Base-by-base conservation (phyloP, 2,888 invertebrate species). In the Hirtodrosophila trivittata region DNA sequence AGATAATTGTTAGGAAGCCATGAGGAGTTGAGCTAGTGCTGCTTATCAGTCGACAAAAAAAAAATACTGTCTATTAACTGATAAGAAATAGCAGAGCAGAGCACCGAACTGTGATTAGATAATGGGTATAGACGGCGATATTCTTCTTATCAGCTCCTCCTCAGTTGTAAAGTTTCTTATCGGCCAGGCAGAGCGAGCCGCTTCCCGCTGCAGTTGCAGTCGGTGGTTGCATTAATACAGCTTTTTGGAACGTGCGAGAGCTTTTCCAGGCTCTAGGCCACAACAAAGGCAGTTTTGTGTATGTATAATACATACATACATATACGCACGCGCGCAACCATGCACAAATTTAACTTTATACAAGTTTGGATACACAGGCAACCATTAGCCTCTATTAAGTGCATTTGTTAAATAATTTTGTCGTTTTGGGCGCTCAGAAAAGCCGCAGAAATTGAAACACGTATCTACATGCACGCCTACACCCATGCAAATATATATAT, bases 41-140 rank as follows among this genome's bases (percentile, higher is more conserved):
- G 56, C 54, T 71, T 71, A 71, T 71, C 70, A 71, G 55, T 67
- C 39, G 46, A 47, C 7, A 28, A 32, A 30, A 39, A 39, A 41
- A 25, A 39, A 13, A 43, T 46, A 45, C 28, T 43, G 38, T 57
- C 57, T 71, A 68, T 70, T 33, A 26, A 28, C 49, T 70, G 70
- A 70, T 70, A 68, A 70, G 35, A 35, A 10, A 25, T 1, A 25
- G 50, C 41, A 32, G 43, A 33, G 28, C 51, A 49, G 46, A 45
- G 43, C 54, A 37, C 37, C 68, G 55, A 42, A 60, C 26, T 50
- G 33, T 63, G 70, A 71, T 71, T 71, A 71, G 70, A 71, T 71
- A 71, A 71, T 54, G 54, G 9, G 5, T n/a, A 52, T 50, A 39
- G 56, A n/a, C 35, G 16, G 16, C 38, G 8, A 42, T 33, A 50